phyloP scores from a whole-genome alignment of 2,888 invertebrate species.

The Alloplasta piceator region DNA sequence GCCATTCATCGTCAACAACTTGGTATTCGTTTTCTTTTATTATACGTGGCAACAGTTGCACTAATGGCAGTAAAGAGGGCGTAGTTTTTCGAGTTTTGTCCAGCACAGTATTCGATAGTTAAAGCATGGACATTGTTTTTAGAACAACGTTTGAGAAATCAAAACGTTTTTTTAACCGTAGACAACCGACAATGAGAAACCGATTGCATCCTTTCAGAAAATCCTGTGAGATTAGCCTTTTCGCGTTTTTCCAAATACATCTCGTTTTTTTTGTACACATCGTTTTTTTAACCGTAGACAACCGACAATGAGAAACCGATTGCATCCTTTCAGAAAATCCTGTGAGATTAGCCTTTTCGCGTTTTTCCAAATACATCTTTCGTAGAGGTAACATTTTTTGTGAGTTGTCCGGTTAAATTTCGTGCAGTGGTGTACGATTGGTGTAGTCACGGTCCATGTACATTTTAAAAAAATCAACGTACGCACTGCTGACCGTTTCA shows the following conservation, averaged over 20 bases:
- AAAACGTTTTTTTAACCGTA: conserved; percentile 60
- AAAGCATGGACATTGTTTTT: conserved; percentile 34
- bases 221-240: too few species aligned
- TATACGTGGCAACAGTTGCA: conserved; percentile 35
- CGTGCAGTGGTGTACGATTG: neutral
- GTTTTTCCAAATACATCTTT: too few species aligned
- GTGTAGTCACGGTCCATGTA: conserved; percentile 7
- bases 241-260: too few species aligned
- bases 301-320: neutral
- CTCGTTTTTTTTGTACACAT: too few species aligned
- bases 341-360: too few species aligned
- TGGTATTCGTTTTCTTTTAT: conserved; percentile 15
- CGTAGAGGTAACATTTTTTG: too few species aligned
- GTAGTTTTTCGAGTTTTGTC: conserved; percentile 6
- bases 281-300: neutral
- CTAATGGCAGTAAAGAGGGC: conserved; percentile 36
- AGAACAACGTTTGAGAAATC: conserved; percentile 65
- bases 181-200: conserved; percentile 57
- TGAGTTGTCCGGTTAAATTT: too few species aligned
- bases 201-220: conserved; percentile 40
- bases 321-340: neutral
- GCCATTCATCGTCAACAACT: conserved; percentile 47
- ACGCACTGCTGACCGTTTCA: neutral
- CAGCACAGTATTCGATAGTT: conserved; percentile 38
- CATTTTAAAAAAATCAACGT: neutral